These are phyloP conservation scores for Pterostichus madidus DNA, from an alignment of 2,888 invertebrate species.

Conservation along the genomic window DNA sequence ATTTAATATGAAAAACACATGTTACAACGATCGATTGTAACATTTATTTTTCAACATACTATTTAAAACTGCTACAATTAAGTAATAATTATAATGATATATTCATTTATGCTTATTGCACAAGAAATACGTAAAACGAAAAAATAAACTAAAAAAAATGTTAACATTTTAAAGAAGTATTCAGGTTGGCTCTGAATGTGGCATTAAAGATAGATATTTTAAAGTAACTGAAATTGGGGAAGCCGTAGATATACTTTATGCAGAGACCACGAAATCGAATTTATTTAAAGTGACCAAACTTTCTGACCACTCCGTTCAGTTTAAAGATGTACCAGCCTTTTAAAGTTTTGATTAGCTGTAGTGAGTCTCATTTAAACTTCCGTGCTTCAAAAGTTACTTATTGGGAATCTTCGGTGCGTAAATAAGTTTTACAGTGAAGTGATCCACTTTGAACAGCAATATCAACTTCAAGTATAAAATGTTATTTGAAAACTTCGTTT, in stretches of 20 bases:
- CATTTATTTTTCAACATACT: too few relatives aligned
- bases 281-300: constrained; percentile 54
- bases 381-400: constrained; percentile 46
- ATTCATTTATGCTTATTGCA: too few relatives aligned
- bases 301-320: constrained; percentile 40
- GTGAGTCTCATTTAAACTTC: constrained; percentile 55
- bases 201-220: neutral
- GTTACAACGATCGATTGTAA: too few relatives aligned
- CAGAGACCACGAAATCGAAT: constrained; percentile 10
- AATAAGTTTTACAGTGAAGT: constrained; percentile 56
- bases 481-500: constrained; percentile 43
- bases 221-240: constrained; percentile 7
- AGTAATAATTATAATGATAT: too few relatives aligned
- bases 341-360: constrained; percentile 57
- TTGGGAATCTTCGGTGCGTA: constrained; percentile 55
- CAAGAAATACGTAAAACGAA: too few relatives aligned
- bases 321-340: constrained; percentile 54
- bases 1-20: too few relatives aligned
- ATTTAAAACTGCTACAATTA: too few relatives aligned
- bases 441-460: constrained; percentile 35
- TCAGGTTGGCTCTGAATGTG: too few relatives aligned
- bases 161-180: neutral
- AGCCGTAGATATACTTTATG: constrained; percentile 31
- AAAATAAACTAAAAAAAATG: too few relatives aligned
- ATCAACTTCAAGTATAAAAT: constrained; percentile 40